Evolutionary conservation across 1,140 invertebrate species (phyloP).

Genomic region (Bombus pascuorum): DNA sequence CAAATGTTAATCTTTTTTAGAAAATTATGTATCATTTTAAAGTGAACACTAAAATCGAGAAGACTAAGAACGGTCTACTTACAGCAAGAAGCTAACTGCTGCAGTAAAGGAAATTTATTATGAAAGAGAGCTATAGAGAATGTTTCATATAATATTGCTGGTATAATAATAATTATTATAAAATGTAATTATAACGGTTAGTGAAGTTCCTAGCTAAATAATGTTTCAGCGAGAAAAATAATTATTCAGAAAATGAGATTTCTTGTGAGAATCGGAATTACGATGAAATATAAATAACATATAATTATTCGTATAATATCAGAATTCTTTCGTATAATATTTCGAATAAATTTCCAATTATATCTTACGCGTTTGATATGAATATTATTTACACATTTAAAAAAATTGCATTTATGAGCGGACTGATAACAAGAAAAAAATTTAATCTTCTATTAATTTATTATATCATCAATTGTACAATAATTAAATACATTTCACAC

Average conservation of each 20-base stretch:
- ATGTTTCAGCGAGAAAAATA: not conserved
- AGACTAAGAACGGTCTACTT: not conserved
- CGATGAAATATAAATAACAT: not conserved
- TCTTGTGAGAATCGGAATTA: not conserved
- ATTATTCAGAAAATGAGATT: not conserved
- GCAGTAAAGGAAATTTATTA: not conserved
- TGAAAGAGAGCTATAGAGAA: not conserved
- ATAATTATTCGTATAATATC: not conserved
- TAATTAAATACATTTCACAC: not conserved
- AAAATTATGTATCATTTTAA: not conserved
- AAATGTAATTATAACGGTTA: too few relatives aligned
- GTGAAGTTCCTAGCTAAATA: not conserved
- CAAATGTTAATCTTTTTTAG: not conserved
- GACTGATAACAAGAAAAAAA: not conserved
- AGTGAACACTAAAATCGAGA: not conserved
- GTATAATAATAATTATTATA: not conserved
- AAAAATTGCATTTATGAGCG: not conserved
- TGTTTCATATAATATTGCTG: not conserved
- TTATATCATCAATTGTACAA: not conserved
- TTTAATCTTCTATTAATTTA: not conserved
- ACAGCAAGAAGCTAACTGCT: not conserved
- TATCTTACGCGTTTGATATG: not conserved
- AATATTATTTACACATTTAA: not conserved
- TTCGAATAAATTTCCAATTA: not conserved
- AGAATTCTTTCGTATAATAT: not conserved